Evolutionary conservation across 2,113 vertebrate species (phyloP), one percentile per base, ranked within the genome.

Genomic region (Zosterops hypoxanthus): DNA sequence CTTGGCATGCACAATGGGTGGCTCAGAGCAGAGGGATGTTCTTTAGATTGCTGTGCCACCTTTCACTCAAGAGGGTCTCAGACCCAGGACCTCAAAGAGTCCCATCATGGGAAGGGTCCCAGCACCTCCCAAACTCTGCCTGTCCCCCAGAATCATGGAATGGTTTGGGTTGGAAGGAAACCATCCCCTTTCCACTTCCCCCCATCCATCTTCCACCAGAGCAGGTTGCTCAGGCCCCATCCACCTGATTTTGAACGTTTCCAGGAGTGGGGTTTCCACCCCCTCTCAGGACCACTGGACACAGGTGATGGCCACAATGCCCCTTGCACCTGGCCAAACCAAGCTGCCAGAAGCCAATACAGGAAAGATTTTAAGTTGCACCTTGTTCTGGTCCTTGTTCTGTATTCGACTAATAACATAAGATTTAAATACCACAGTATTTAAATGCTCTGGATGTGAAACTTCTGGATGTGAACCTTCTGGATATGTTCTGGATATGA

Each of bases 101-200:
- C 13, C n/a, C 11, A 7, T 7, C 5, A 5, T 1, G 4, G 24
- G 12, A 79, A 57, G 24, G 4, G 12, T 57, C 11, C 22, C n/a
- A 85, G 22, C 21, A 77, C 6, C 16, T 42, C 70, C 15, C 46
- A 50, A 33, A 59, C 2, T 50, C 52, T 29, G 4, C 14, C 31
- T 1, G 0, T 39, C 5, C 12, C 7, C 12, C 8, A 23, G 22
- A 50, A 6, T 17, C 13, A 12, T 2, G 2, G 19, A 53, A 25
- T 0, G 1, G 8, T 69, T 88, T 80, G 29, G 4, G 4, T 14
- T 9, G 12, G 26, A 61, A 73, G 9, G 6, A 1, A 80, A 14
- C 13, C 39, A 79, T 3, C 1, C 2, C 2, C 4, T 12, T 49
- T 22, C 46, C 46, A 47, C 46, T 47, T 47, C 4, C 47, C 23